These are phyloP conservation scores for Tetranychus piercei DNA, from an alignment of 2,888 invertebrate species.

Conservation along the genomic window DNA sequence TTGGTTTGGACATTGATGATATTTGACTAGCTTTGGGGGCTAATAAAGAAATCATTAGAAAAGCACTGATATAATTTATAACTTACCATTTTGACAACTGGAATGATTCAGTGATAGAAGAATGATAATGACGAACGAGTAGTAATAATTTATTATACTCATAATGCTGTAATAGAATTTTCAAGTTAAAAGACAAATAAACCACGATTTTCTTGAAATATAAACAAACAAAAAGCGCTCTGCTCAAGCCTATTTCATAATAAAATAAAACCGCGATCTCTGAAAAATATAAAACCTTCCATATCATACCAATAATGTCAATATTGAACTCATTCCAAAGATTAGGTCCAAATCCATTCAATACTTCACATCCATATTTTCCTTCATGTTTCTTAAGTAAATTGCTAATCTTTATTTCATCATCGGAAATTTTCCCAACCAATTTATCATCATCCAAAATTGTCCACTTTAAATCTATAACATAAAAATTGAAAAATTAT, in stretches of 20 bases:
- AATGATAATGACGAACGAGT: too few relatives aligned
- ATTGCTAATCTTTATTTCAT: not conserved
- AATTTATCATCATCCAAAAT: not conserved
- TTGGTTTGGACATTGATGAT: not conserved
- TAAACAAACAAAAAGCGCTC: not conserved
- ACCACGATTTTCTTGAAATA: not conserved
- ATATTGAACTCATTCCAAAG: not conserved
- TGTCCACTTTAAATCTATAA: not conserved
- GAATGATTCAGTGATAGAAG: not conserved
- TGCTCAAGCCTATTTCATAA: not conserved
- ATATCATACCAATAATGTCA: not conserved
- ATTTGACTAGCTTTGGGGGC: not conserved
- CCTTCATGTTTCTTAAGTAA: not conserved
- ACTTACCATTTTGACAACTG: not conserved
- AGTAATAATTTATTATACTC: too few relatives aligned
- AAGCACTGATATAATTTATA: not conserved
- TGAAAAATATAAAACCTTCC: not conserved
- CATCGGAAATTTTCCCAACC: not conserved
- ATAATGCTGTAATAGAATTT: not conserved
- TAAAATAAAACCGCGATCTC: not conserved
- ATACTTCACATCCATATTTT: not conserved
- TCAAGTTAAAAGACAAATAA: not conserved
- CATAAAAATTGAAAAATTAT: not conserved
- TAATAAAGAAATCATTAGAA: too few relatives aligned
- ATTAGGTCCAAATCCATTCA: not conserved